A percentile compares a stretch with the other conserved stretches of the same genome.
These are phyloP conservation scores for Aphyosemion australe DNA, from an alignment of 2,113 vertebrate genomes.

Conservation along the genomic window DNA sequence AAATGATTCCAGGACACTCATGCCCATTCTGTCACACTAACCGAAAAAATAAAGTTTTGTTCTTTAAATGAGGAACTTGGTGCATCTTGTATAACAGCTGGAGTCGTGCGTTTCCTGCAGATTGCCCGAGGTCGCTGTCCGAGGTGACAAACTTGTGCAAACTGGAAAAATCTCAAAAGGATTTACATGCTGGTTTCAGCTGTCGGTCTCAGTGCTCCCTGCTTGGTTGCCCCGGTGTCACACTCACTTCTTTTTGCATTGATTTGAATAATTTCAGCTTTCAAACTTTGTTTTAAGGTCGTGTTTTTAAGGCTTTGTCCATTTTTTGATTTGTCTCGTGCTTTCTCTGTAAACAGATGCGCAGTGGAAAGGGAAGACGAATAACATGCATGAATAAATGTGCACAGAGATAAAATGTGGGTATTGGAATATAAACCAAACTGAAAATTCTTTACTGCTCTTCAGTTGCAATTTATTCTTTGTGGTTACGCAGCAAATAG, in stretches of 20 bases:
- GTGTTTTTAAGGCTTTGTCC: background rate
- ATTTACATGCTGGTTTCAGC: background rate
- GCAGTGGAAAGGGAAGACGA: background rate
- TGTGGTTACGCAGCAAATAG: no score
- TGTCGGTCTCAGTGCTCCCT: background rate
- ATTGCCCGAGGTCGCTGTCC: background rate
- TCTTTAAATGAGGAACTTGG: no score
- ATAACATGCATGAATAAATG: no score
- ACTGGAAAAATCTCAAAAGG: background rate
- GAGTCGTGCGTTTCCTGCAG: background rate
- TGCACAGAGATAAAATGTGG: background rate
- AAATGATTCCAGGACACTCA: no score
- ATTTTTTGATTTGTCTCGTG: no score
- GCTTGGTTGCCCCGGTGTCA: background rate
- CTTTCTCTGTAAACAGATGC: background rate
- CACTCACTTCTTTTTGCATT: background rate
- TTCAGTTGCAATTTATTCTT: background rate
- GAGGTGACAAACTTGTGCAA: background rate
- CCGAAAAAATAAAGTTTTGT: no score
- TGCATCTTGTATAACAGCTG: background rate
- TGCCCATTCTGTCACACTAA: background rate
- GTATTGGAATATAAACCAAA: background rate
- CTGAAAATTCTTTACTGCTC: background rate
- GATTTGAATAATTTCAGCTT: background rate
- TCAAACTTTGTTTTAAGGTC: background rate